A percentile compares a stretch with the other conserved stretches of the same genome.
Evolutionary conservation across 2,797 vertebrate species (phyloP).

Genomic region (Propithecus perrieri): DNA sequence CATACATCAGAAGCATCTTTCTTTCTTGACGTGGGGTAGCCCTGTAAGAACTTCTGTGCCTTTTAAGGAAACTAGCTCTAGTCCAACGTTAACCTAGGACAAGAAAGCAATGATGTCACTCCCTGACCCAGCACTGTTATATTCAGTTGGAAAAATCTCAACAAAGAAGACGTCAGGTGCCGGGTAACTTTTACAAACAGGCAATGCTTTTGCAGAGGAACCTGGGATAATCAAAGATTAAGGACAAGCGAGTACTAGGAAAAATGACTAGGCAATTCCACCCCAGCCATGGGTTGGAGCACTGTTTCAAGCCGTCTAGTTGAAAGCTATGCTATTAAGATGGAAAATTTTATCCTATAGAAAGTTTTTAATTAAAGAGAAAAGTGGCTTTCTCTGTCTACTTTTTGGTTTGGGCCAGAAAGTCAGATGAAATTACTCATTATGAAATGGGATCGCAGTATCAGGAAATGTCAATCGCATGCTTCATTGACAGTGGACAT

Average conservation of each 20-base stretch:
- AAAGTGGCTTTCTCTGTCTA: neutral
- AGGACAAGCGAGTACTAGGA: neutral
- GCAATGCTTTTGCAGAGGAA: neutral
- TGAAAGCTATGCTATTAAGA: neutral
- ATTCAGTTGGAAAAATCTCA: conserved; percentile 7
- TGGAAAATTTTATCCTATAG: neutral
- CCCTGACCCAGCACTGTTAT: neutral
- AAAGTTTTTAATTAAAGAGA: neutral
- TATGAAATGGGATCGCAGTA: neutral
- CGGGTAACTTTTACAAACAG: neutral
- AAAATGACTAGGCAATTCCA: neutral
- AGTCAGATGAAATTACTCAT: neutral
- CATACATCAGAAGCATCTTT: neutral
- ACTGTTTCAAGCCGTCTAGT: neutral
- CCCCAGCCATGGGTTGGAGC: neutral
- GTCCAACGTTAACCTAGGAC: neutral
- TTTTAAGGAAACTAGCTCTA: conserved; percentile 14
- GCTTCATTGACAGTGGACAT: neutral
- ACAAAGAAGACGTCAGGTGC: neutral
- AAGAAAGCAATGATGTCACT: neutral
- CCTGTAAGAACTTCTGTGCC: conserved; percentile 4
- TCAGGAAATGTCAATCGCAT: neutral
- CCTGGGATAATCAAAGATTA: neutral
- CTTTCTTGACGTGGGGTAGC: neutral
- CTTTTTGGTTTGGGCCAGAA: neutral